Evolutionary conservation across 35 echinoderm and acorn worm species (phyloP).

Genomic region (Eucidaris tribuloides): DNA sequence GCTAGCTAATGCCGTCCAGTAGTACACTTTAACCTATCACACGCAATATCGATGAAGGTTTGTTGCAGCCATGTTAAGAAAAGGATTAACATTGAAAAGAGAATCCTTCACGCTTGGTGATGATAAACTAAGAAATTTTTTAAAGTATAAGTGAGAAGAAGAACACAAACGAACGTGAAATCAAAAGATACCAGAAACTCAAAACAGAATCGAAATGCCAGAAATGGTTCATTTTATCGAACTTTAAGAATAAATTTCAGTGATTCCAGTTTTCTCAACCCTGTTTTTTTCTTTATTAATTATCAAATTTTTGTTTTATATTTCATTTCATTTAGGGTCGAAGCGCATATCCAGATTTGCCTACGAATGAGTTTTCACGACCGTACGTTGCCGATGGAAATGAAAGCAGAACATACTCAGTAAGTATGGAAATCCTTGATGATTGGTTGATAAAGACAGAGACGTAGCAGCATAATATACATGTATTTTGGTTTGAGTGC

Average conservation of each 20-base stretch:
- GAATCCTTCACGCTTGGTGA: background rate
- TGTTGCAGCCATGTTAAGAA: too few relatives aligned
- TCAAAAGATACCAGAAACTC: background rate
- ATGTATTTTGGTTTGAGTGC: too few relatives aligned
- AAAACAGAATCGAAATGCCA: too few relatives aligned
- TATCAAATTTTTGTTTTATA: background rate
- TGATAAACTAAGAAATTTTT: background rate
- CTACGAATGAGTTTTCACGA: background rate
- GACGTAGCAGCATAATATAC: too few relatives aligned
- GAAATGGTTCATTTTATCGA: too few relatives aligned
- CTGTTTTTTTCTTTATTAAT: background rate
- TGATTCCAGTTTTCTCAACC: background rate
- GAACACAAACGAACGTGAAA: background rate
- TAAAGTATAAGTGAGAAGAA: background rate
- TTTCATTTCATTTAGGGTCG: background rate
- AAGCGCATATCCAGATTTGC: background rate
- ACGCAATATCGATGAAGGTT: too few relatives aligned
- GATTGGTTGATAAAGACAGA: too few relatives aligned
- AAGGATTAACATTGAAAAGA: background rate
- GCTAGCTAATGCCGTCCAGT: too few relatives aligned
- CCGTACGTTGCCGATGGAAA: slow-evolving; percentile 12
- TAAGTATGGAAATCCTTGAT: too few relatives aligned
- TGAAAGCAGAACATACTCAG: slow-evolving; percentile 2
- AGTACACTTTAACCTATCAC: too few relatives aligned
- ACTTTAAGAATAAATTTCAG: too few relatives aligned